A percentile compares a stretch with the other conserved stretches of the same genome.
Conservation (phyloP, 1,140 invertebrate genomes). For the Nephila pilipes region DNA sequence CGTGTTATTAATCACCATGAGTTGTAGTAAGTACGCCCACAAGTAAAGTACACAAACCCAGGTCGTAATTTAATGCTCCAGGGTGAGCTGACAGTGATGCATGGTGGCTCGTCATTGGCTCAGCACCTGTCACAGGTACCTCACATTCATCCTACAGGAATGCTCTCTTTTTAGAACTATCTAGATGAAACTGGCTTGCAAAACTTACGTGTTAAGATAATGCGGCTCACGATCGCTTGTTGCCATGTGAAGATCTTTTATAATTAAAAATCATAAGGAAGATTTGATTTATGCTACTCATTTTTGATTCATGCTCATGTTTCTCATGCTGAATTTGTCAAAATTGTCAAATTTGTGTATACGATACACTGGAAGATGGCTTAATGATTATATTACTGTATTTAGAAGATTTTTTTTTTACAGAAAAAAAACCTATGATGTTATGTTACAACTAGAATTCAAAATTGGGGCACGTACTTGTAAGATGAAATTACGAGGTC, state of each 20-base stretch:
- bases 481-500: no score
- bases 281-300: neutral
- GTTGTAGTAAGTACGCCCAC: conserved; percentile 29
- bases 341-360: no score
- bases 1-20: neutral
- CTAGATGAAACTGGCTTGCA: neutral
- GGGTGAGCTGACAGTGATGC: conserved; percentile 55
- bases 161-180: conserved; percentile 48
- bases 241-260: neutral
- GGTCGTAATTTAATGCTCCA: conserved; percentile 47
- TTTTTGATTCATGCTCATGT: no score
- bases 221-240: neutral
- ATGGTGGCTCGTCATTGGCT: conserved; percentile 29
- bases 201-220: neutral
- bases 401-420: no score
- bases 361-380: no score
- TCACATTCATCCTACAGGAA: conserved; percentile 9
- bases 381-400: no score
- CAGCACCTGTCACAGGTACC: conserved; percentile 52
- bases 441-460: no score
- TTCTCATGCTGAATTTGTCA: no score
- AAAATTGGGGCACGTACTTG: no score
- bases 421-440: no score
- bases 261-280: neutral
- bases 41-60: conserved; percentile 19